Evolutionary conservation across 2,888 invertebrate genomes (phyloP), one percentile per base, ranked within the genome.

Genomic region (Caenorhabditis sp.): DNA sequence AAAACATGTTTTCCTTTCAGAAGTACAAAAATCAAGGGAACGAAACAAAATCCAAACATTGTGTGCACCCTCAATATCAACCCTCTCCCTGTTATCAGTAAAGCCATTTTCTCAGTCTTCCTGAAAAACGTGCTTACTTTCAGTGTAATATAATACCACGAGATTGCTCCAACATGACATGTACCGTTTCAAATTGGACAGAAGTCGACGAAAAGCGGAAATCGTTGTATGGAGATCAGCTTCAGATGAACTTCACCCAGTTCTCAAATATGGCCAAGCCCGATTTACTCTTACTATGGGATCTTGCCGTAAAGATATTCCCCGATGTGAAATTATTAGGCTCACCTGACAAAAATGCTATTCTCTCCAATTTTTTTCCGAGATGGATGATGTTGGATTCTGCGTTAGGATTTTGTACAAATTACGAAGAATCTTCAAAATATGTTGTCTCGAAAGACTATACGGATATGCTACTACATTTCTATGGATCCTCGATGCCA

Each of bases 311-410:
- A 2, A 63, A 58, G 7, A 58, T 77, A 22, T 69, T 77, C 8
- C 69, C 77, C 0, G 69, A 69, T 19, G 19, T 69, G n/a, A 69
- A 63, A 38, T 28, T 69, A 41, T 22, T 77, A 24, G 44, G 38
- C 22, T 31, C 12, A 31, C 6, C 63, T 12, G 77, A 77, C 22
- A 69, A 69, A 22, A 31, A 69, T 22, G 61, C 77, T 10, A 77
- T 77, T 12, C 24, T 69, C 7, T 54, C 28, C 28, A 77, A 77
- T 14, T 77, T 77, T 44, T 77, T 51, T 16, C 77, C 77, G 7
- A 22, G 77, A 22, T 77, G 77, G 77, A 77, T 69, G 69, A 61
- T 77, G 68, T 22, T 77, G 69, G 61, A 51, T 26, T 77, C 77
- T 38, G 69, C 77, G 14, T 54, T 77, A 14, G 77, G 61, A n/a